A percentile compares a stretch with the other conserved stretches of the same genome.
Evolutionary conservation across 2,113 vertebrate genomes (phyloP).

Genomic region (Myxocyprinus asiaticus): DNA sequence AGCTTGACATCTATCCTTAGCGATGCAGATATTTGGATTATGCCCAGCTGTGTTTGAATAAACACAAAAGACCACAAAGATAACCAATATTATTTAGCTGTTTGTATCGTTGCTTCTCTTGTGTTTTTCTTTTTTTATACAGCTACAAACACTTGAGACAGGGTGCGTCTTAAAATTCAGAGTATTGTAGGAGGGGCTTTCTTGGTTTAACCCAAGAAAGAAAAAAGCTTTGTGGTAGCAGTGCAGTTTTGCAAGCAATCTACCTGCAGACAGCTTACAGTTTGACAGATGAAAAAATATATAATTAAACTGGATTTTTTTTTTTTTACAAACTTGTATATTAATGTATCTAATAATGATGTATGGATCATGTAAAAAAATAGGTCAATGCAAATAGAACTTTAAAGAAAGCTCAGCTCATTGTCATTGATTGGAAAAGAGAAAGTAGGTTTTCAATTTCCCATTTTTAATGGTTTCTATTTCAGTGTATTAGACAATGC

Average conservation of each 20-base stretch:
- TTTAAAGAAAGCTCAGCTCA: no score
- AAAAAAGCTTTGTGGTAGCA: background rate
- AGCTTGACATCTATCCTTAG: conserved; percentile 79
- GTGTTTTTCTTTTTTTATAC: conserved; percentile 15
- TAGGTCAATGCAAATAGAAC: no score
- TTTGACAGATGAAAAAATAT: no score
- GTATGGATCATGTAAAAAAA: no score
- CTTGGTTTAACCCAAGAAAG: background rate
- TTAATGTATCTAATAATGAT: no score
- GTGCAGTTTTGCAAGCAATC: background rate
- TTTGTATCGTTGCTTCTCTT: conserved; percentile 28
- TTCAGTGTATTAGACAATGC: no score
- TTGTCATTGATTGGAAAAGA: no score
- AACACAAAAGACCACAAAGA: conserved; percentile 63
- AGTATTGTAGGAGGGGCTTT: background rate
- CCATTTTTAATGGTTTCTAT: no score
- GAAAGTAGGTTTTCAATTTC: no score
- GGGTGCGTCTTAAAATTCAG: background rate
- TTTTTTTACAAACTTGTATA: no score
- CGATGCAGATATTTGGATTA: conserved; percentile 72
- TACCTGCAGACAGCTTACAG: background rate
- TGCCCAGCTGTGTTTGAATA: conserved; percentile 50
- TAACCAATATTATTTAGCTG: conserved; percentile 44
- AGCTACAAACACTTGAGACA: conserved; percentile 1
- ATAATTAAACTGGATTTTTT: no score